phyloP scores from a whole-genome alignment of 2,113 vertebrate species.

The Diadophis punctatus region DNA sequence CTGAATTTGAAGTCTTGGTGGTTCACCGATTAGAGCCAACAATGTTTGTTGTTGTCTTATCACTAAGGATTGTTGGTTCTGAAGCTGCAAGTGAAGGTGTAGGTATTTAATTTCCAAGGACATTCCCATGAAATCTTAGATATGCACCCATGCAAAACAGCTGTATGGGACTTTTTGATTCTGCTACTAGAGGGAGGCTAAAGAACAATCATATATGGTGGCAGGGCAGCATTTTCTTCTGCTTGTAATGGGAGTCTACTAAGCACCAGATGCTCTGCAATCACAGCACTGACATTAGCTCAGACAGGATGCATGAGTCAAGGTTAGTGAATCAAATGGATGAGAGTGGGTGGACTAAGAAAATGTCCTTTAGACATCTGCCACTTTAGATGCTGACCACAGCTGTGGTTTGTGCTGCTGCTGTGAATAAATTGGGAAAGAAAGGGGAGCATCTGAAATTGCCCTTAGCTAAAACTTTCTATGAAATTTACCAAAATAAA shows the following conservation, averaged over 20 bases:
- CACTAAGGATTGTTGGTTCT: not conserved
- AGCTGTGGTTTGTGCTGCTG: slow-evolving; percentile 44
- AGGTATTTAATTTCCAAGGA: not conserved
- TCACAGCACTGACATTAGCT: slow-evolving; percentile 60
- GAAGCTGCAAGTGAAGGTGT: not conserved
- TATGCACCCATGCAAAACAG: not conserved
- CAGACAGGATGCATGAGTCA: slow-evolving; percentile 70
- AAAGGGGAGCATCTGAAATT: slow-evolving; percentile 62
- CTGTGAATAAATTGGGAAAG: slow-evolving; percentile 47
- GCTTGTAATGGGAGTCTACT: slow-evolving; percentile 27
- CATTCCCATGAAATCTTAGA: not conserved
- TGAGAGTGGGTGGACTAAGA: slow-evolving; percentile 5
- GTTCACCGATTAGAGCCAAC: not conserved
- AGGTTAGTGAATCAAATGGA: slow-evolving; percentile 40
- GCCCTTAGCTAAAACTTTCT: slow-evolving; percentile 35
- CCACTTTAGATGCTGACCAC: slow-evolving; percentile 18
- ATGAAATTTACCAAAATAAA: slow-evolving; percentile 52
- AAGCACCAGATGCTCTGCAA: slow-evolving; percentile 47
- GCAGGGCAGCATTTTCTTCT: slow-evolving; percentile 7
- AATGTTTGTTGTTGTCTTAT: not conserved
- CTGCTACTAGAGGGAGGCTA: not conserved
- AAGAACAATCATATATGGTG: not conserved
- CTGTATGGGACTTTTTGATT: not conserved
- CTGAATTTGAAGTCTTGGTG: not conserved
- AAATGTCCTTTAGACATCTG: slow-evolving; percentile 41